Evolutionary conservation across 2,888 invertebrate species (phyloP).

Genomic region (Tetragnatha montana): DNA sequence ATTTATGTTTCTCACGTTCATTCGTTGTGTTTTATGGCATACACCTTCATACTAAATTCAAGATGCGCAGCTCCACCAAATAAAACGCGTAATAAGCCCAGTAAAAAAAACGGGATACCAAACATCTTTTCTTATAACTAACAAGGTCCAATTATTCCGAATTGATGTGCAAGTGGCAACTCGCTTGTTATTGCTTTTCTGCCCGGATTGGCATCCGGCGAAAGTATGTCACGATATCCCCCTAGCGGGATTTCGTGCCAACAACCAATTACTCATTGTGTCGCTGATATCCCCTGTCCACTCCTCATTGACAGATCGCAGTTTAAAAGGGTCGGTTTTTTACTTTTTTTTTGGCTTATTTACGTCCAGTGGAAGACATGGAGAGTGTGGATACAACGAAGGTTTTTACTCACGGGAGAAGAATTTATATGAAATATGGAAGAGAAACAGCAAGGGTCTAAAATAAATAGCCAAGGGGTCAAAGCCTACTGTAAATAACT

Average conservation of each 20-base stretch:
- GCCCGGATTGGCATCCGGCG: not conserved
- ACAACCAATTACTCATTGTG: conserved; percentile 4
- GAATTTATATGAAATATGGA: no score
- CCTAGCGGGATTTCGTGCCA: not conserved
- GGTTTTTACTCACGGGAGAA: no score
- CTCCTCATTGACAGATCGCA: not conserved
- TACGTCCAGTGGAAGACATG: not conserved
- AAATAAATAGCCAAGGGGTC: no score
- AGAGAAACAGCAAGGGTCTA: no score
- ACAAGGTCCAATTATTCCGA: not conserved
- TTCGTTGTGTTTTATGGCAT: no score
- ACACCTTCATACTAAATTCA: no score
- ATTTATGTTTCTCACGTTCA: no score
- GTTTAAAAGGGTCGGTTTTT: not conserved
- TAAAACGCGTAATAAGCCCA: no score
- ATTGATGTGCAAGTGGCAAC: not conserved
- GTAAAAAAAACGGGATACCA: not conserved
- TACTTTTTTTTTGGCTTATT: not conserved
- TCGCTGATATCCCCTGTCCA: not conserved
- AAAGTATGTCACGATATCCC: not conserved
- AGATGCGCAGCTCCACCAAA: no score
- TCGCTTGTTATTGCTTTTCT: not conserved
- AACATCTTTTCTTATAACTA: not conserved
- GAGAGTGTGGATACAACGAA: not conserved
- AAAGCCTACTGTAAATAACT: no score